Base-by-base conservation (phyloP, 2,888 invertebrate genomes). In the Sialis lutaria region DNA sequence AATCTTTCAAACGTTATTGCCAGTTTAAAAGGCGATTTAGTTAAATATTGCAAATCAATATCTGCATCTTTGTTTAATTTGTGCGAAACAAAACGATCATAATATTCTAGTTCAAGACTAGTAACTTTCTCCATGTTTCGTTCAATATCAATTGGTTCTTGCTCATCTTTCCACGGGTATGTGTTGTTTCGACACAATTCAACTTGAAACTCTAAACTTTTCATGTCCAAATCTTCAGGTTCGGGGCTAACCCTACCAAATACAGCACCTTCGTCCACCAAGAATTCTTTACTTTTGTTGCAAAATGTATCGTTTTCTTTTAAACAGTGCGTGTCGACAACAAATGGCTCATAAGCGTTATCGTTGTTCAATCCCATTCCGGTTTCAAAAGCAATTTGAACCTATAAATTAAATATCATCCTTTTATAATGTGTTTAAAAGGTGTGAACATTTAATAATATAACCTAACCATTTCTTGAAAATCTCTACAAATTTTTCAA, bases 61-160 rank as follows among this genome's bases (percentile, higher is more conserved):
- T 22, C 42, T 31, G 1, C 31, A 2, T 45, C 46, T n/a, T 45
- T 45, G 7, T 33, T 32, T 6, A 56, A 46, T 33, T 47, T 50
- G 42, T 56, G 60, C 53, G 44, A 55, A 45, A 79, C 70, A 55
- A 84, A 85, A 46, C 72, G 68, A 49, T 74, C 72, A 59, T 79
- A 85, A 56, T 82, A 79, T 50, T 80, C 75, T 3, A 86, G 65
- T 56, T 86, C 84, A 56, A 82, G 72, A 1, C 77, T 60, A 5
- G 75, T 78, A 1, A 76, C 67, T 1, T 63, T 54, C 1, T 72
- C 65, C 1, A 78, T 54, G 53, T 76, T 67, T 6, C 77, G 69
- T 8, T 74, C 72, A n/a, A 85, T 66, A 61, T 86, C 81, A 1
- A 73, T 59, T 0, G 86, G 84, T 56, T 85, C 83, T 48, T 74